Evolutionary conservation across 2,888 invertebrate species (phyloP).

Genomic region (Pterostichus niger): DNA sequence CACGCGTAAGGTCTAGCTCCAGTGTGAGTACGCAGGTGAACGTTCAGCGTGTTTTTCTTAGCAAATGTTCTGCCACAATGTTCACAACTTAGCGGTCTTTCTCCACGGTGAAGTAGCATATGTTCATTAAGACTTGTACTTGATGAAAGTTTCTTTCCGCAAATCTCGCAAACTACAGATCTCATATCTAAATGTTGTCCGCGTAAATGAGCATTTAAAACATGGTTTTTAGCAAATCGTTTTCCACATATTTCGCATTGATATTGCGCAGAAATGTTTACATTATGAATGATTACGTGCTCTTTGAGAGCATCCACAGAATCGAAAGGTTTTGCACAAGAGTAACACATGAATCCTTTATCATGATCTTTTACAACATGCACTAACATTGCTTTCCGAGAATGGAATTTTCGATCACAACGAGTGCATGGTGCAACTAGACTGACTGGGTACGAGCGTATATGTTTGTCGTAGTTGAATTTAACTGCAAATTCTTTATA

Average conservation of each 20-base stretch:
- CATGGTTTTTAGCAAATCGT: constrained; percentile 69
- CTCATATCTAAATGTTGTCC: constrained; percentile 71
- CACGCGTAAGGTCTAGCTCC: constrained; percentile 74
- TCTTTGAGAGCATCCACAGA: constrained; percentile 75
- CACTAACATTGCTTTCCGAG: constrained; percentile 74
- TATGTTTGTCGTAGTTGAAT: constrained; percentile 75
- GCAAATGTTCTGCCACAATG: constrained; percentile 75
- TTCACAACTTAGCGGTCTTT: constrained; percentile 72
- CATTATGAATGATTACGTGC: constrained; percentile 74
- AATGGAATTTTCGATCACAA: constrained; percentile 68
- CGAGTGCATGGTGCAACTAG: constrained; percentile 29
- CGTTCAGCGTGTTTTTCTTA: constrained; percentile 73
- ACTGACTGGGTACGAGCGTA: constrained; percentile 71
- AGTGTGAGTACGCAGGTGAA: constrained; percentile 75
- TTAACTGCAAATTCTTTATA: constrained; percentile 77
- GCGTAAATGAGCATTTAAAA: constrained; percentile 68
- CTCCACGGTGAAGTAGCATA: constrained; percentile 71
- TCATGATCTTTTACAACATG: constrained; percentile 39
- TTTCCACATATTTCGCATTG: constrained; percentile 72
- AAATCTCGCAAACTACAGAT: constrained; percentile 74
- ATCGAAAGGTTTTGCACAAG: constrained; percentile 76
- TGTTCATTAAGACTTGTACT: constrained; percentile 44
- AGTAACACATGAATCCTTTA: constrained; percentile 75
- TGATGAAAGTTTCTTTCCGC: constrained; percentile 69
- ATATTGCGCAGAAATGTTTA: constrained; percentile 71